Percentiles rank a stretch among this genome's conserved stretches.
These are phyloP conservation scores for Lacerta viridis DNA, from an alignment of 2,797 vertebrate genomes.

Conservation along the genomic window DNA sequence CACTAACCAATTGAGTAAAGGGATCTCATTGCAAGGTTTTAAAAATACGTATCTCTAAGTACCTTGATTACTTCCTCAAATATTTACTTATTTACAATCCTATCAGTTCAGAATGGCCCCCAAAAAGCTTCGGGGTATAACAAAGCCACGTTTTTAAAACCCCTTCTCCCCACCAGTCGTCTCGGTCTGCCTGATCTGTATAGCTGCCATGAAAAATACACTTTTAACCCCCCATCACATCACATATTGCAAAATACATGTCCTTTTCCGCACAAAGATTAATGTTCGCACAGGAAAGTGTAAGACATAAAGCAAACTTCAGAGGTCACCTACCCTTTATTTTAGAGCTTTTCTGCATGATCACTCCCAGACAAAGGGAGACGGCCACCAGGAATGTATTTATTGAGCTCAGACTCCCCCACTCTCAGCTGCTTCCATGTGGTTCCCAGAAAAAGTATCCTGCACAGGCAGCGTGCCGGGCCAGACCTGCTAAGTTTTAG, in stretches of 20 bases:
- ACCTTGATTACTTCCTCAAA: constrained; percentile 4
- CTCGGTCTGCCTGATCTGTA: constrained; percentile 27
- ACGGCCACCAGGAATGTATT: constrained; percentile 32
- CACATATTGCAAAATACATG: constrained; percentile 15
- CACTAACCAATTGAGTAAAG: background rate
- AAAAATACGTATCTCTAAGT: background rate
- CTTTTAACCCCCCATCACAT: background rate
- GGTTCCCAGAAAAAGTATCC: constrained; percentile 12
- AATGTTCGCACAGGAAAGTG: constrained; percentile 31
- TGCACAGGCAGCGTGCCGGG: background rate
- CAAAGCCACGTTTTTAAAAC: constrained; percentile 5
- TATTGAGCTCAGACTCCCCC: constrained; percentile 37
- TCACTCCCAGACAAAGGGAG: constrained; percentile 41
- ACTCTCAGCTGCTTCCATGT: constrained; percentile 5
- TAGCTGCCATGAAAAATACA: constrained; percentile 20
- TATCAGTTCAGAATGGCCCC: background rate
- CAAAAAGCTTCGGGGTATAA: constrained; percentile 5
- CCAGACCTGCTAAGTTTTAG: background rate
- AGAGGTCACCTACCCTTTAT: constrained; percentile 26
- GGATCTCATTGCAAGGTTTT: background rate
- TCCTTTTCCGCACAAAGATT: constrained; percentile 27
- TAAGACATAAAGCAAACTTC: constrained; percentile 34
- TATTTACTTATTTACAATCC: constrained; percentile 19
- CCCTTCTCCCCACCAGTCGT: background rate
- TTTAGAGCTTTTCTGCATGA: constrained; percentile 42